Evolutionary conservation across 2,113 vertebrate species (phyloP), one percentile per base, ranked within the genome.

Genomic region (Hyla sarda): DNA sequence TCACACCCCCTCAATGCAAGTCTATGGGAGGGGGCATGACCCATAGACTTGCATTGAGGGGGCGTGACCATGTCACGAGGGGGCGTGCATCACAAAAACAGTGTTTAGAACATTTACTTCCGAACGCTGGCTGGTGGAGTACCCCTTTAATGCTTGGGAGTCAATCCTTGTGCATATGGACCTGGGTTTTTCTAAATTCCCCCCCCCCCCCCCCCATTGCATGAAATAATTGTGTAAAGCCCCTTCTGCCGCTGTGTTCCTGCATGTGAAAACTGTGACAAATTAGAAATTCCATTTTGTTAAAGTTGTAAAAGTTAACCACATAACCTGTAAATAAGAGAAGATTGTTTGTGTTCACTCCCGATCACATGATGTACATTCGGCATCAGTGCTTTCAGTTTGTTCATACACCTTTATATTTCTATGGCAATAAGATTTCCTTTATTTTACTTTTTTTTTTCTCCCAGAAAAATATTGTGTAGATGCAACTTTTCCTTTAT

Each of bases 221-320:
- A 41, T 37, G 30, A 60, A 41, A 60, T 79, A 10, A 60, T 79
- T 60, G 25, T 50, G 47, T 19, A 21, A 32, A 41, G 21, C 23
- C 74, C 54, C 21, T 80, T 62, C 37, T 60, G 37, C 77, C 19
- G 52, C 77, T 9, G 32, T 77, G 19, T 77, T 76, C 45, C n/a
- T 30, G 45, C 74, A 77, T 28, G 74, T 5, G 1, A 76, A 74
- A 74, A 12, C 1, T 28, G 73, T 48, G 13, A 67, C 45, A 2
- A 48, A 47, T n/a, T 52, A 48, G 14, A 52, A 50, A 28, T 52
- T 48, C 21, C 23, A 75, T 16, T 62, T n/a, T 69, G 45, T 71
- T 71, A 60, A 62, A 62, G 5, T 2, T 56, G 56, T 47, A 81
- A 81, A 47, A 65, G 25, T 30, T 32, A 60, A 58, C 7, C 19